Evolutionary conservation across 2,888 invertebrate genomes (phyloP).

Genomic region (Zonitis immaculata): DNA sequence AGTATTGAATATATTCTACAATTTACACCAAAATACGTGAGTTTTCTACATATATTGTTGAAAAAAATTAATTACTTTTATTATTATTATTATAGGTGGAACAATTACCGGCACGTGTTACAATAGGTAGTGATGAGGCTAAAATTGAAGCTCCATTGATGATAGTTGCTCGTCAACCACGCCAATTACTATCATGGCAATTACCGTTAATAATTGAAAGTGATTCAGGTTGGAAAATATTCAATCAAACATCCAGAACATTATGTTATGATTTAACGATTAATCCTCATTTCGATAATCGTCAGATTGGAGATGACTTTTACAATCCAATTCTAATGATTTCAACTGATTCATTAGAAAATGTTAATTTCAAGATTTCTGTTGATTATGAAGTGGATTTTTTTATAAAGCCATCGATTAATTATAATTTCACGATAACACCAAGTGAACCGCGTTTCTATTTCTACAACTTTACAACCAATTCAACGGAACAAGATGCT

Average conservation of each 20-base stretch:
- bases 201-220: conserved; percentile 63
- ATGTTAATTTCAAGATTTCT: conserved; percentile 48
- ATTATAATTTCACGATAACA: conserved; percentile 50
- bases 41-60: background rate
- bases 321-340: conserved; percentile 38
- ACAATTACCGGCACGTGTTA: conserved; percentile 24
- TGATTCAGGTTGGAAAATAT: conserved; percentile 47
- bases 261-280: conserved; percentile 51
- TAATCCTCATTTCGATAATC: background rate
- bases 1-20: conserved; percentile 14
- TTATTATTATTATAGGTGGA: conserved; percentile 8
- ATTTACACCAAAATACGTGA: conserved; percentile 9
- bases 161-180: conserved; percentile 69
- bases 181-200: conserved; percentile 75
- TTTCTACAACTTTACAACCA: conserved; percentile 51
- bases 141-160: conserved; percentile 61
- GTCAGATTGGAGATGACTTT: background rate
- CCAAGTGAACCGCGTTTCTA: conserved; percentile 48
- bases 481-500: conserved; percentile 14
- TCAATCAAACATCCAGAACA: conserved; percentile 57
- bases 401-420: conserved; percentile 46
- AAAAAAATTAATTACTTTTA: background rate
- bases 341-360: conserved; percentile 55
- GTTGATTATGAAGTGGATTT: conserved; percentile 59
- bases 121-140: conserved; percentile 32